A percentile compares a stretch with the other conserved stretches of the same genome.
These are phyloP conservation scores for Capromys pilorides DNA, from an alignment of 2,797 vertebrate genomes.

Conservation along the genomic window DNA sequence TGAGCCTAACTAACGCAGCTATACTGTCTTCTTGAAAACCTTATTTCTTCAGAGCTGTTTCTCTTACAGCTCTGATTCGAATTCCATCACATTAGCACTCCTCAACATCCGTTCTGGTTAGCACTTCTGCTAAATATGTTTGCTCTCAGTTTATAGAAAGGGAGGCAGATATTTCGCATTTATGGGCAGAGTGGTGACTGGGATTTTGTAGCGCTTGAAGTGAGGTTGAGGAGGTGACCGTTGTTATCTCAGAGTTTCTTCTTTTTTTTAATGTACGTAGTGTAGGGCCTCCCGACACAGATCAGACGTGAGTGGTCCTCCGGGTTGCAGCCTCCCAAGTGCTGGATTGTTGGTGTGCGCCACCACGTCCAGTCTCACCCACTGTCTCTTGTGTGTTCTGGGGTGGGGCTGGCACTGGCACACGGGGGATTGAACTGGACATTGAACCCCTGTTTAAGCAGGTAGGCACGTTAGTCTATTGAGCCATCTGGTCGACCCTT, in stretches of 20 bases:
- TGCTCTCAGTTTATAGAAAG: conserved; percentile 30
- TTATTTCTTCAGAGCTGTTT: background rate
- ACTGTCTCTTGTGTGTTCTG: too few relatives aligned
- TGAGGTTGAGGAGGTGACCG: background rate
- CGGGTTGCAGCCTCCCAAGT: too few relatives aligned
- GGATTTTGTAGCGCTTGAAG: background rate
- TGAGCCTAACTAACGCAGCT: background rate
- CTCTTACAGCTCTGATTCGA: background rate
- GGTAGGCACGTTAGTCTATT: too few relatives aligned
- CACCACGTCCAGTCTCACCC: too few relatives aligned
- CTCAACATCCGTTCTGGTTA: background rate
- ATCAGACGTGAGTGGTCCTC: too few relatives aligned
- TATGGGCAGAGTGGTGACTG: background rate
- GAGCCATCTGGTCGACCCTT: too few relatives aligned
- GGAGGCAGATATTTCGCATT: background rate
- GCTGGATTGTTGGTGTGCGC: too few relatives aligned
- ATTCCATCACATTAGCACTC: background rate
- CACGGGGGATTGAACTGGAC: too few relatives aligned
- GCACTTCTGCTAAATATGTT: background rate
- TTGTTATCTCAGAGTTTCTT: background rate
- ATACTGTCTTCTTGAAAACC: background rate
- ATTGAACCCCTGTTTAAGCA: too few relatives aligned
- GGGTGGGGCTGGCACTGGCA: too few relatives aligned
- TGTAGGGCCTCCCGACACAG: too few relatives aligned
- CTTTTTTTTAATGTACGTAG: too few relatives aligned